phyloP scores from a whole-genome alignment of 2,113 vertebrate species.

The Mustela nigripes region DNA sequence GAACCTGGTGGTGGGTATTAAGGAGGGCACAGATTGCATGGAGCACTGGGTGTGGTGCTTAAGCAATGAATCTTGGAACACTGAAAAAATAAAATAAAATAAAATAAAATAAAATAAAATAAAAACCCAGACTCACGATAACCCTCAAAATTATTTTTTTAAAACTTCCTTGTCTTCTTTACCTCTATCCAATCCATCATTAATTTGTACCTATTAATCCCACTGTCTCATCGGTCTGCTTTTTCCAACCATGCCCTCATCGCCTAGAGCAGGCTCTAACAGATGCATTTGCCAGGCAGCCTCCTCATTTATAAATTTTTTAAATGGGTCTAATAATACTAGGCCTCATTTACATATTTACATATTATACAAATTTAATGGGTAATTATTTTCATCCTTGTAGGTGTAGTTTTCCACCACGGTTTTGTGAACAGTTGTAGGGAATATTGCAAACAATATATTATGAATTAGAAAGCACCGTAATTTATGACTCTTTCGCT shows the following conservation, averaged over 20 bases:
- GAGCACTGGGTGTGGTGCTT: no score
- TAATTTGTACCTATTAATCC: not conserved
- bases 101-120: no score
- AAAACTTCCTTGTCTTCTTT: not conserved
- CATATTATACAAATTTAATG: not conserved
- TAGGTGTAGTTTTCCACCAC: constrained; percentile 6
- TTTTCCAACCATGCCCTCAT: not conserved
- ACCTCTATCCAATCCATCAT: not conserved
- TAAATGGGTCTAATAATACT: not conserved
- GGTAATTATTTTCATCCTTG: constrained; percentile 48
- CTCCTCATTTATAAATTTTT: constrained; percentile 6
- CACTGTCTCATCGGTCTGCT: not conserved
- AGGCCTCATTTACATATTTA: constrained; percentile 44
- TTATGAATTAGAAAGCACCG: constrained; percentile 6
- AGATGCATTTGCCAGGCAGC: not conserved
- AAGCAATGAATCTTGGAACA: no score
- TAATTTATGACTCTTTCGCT: not conserved
- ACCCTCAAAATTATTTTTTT: constrained; percentile 6
- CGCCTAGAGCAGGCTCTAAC: not conserved
- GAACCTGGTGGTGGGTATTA: no score
- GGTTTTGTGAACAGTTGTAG: constrained; percentile 30
- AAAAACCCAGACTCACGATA: not conserved
- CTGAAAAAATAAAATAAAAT: no score
- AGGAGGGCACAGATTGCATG: no score
- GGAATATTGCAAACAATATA: not conserved